Base-by-base conservation (phyloP, 2,888 invertebrate species). In the Drosophila greeni region DNA sequence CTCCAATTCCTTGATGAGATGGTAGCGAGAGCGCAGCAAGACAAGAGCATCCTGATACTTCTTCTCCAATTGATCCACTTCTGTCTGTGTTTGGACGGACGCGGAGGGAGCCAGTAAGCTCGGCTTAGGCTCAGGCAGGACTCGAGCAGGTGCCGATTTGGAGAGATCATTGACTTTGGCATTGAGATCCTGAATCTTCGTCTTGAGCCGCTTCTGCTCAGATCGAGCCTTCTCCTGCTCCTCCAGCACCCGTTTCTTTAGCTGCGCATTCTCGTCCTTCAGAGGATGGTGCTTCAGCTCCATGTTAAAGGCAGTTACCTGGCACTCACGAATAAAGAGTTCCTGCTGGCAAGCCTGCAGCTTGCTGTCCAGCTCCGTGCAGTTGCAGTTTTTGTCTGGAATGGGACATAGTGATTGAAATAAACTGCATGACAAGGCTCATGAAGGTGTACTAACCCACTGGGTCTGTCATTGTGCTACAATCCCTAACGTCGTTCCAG, bases 221-320 rank as follows among this genome's bases (percentile, higher is more conserved):
- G 59, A 65, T 0, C 81, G 80, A 2, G 79, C 67, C 39, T 80
- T 85, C 0, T 81, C 77, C 49, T 87, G 84, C 47, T 86, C 86
- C 3, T 87, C 87, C 20, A 75, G 68, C 1, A 88, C 59, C 5
- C 86, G 78, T 43, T 85, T 86, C 36, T 82, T 86, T 0, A 88
- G 66, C 14, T 56, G 66, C 0, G 81, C 84, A 55, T 85, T 85
- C 62, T 88, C 87, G 3, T 83, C 77, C 57, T 86, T 87, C 0
- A 87, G 59, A 0, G 88, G 87, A 75, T 88, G 86, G 58, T 82
- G 82, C 66, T 85, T 86, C 4, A 86, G 51, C 69, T 88, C 84
- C 65, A 87, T 77, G 3, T 73, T 80, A 0, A 87, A 65, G 0
- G 81, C 84, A 3, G 84, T 85, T 11, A 88, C 85, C 66, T 86